Base-by-base conservation (phyloP, 2,113 vertebrate genomes). In the Pongo abelii region DNA sequence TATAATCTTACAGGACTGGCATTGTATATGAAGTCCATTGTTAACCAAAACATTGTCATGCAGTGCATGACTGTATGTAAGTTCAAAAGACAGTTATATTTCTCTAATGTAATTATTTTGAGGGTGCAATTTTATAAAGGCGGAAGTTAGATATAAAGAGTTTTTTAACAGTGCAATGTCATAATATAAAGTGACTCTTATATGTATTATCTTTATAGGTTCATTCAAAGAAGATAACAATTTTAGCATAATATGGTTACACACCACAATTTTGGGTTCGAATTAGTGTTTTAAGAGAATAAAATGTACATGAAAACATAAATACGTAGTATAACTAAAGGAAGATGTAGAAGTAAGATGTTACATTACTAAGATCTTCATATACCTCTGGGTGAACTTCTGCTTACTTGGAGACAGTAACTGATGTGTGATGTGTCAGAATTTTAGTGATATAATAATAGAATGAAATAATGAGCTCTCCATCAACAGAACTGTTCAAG, bases 211-310 rank as follows among this genome's bases (percentile, higher is more conserved):
- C 78, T 91, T 72, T 43, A 92, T 89, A 80, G 32, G 50, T 91
- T 94, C 72, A 2, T 94, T 78, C 35, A 57, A 91, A 90, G 30
- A 67, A 59, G 13, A 89, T 87, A 78, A 77, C 16, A 9, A 69
- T 75, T 87, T 97, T 86, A 84, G 70, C 9, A 81, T 94, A 75
- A 48, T 75, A n/a, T 75, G 7, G 16, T 10, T 67, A 80, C 38
- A 50, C 0, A 18, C n/a, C 43, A 86, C 12, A 85, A 69, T 79
- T 86, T 69, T 11, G 27, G 35, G 25, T 17, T 92, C 25, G 61
- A 32, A 90, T 85, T 61, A 43, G 12, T 96, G 8, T 91, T 91
- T 96, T 95, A 92, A 74, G 48, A 69, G 17, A 64, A 69, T 89
- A 84, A 61, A 43, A 61, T 93, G 9, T 83, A 16, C 78, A 81